phyloP scores from a whole-genome alignment of 2,113 vertebrate genomes.

The Ptilorrhoa leucosticta region DNA sequence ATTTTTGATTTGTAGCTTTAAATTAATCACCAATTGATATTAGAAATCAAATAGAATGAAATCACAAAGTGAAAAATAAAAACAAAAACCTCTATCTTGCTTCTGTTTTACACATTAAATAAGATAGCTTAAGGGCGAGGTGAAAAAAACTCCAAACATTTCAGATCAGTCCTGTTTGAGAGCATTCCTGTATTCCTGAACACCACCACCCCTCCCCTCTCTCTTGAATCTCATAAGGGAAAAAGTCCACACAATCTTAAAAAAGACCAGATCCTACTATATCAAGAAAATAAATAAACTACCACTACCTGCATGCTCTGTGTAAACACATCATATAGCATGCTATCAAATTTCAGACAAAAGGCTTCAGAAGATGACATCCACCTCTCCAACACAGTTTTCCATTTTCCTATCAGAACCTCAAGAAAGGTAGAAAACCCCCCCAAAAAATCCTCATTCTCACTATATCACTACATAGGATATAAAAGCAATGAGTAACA shows the following conservation, averaged over 20 bases:
- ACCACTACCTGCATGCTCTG: not conserved
- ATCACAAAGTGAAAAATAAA: not conserved
- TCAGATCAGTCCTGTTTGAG: not conserved
- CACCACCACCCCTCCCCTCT: rapidly evolving
- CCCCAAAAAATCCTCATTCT: not conserved
- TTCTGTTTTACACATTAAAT: not conserved
- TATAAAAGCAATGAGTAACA: not conserved
- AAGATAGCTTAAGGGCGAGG: not conserved
- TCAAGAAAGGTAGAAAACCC: not conserved
- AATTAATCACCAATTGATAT: not conserved
- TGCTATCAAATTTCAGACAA: not conserved
- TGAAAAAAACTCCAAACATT: not conserved
- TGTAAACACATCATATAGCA: not conserved
- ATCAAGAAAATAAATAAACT: not conserved
- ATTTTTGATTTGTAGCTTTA: not conserved
- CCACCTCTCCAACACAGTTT: not conserved
- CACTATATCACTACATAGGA: not conserved
- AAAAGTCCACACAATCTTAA: not conserved
- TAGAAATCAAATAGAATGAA: not conserved
- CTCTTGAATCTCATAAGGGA: not conserved
- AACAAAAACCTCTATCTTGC: not conserved
- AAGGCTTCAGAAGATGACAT: not conserved
- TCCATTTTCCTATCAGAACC: not conserved
- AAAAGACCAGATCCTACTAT: not conserved
- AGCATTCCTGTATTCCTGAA: not conserved